phyloP scores from a whole-genome alignment of 2,797 vertebrate species.

The Scomberomorus guttatus region DNA sequence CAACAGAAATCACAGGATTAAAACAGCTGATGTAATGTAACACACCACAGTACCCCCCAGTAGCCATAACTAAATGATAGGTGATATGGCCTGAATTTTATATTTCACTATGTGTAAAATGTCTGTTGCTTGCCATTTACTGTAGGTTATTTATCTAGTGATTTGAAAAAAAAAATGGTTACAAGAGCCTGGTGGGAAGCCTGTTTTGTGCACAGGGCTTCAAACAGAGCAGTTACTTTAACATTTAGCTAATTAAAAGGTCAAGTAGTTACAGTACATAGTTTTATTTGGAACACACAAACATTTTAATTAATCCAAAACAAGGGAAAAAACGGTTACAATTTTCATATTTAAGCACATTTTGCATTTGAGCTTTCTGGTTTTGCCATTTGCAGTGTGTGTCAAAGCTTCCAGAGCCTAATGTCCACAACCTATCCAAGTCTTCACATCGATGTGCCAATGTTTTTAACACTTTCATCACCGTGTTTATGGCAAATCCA shows the following conservation, averaged over 20 bases:
- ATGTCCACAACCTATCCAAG: background rate
- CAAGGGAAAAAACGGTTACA: background rate
- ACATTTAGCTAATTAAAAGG: conserved; percentile 22
- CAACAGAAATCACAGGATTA: background rate
- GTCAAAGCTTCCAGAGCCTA: conserved; percentile 6
- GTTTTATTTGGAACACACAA: background rate
- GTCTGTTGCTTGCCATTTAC: background rate
- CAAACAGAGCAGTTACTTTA: background rate
- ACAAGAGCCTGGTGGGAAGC: background rate
- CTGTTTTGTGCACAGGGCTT: conserved; percentile 1
- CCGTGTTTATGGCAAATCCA: background rate
- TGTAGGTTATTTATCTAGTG: background rate
- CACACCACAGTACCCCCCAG: background rate
- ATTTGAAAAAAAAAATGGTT: background rate
- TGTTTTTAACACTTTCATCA: background rate
- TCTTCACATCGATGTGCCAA: background rate
- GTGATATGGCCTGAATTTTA: too few species aligned
- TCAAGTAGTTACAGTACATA: conserved; percentile 7
- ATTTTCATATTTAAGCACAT: background rate
- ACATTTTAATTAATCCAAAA: conserved; percentile 22
- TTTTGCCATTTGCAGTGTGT: background rate
- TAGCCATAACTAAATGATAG: background rate
- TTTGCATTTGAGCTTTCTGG: background rate
- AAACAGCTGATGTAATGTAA: background rate
- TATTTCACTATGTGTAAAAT: background rate